Evolutionary conservation across 2,888 invertebrate species (phyloP).

Genomic region (Lysandra bellargus): DNA sequence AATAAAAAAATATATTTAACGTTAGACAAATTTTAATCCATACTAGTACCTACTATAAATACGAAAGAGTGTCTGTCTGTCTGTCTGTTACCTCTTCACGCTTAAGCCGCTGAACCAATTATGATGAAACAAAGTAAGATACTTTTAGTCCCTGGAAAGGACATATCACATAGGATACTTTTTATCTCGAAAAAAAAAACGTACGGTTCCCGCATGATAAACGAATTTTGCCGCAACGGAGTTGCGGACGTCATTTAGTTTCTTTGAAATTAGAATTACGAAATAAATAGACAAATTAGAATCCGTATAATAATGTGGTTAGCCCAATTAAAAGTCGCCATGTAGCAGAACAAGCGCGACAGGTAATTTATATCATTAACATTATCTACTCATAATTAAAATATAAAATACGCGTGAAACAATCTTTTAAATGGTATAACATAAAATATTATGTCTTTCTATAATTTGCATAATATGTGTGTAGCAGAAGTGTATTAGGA

Average conservation of each 20-base stretch:
- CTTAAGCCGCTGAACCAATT: no score
- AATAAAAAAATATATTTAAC: not conserved
- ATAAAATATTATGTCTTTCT: conserved; percentile 10
- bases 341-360: conserved; percentile 14
- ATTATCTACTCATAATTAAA: conserved; percentile 5
- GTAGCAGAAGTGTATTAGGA: not conserved
- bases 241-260: not conserved
- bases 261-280: not conserved
- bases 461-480: conserved; percentile 13
- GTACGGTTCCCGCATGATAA: no score
- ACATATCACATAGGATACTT: no score
- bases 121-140: no score
- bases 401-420: conserved; percentile 14
- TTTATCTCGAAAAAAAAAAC: no score
- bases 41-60: no score
- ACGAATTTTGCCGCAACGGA: no score
- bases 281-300: not conserved
- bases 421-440: conserved; percentile 11
- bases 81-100: no score
- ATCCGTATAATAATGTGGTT: not conserved
- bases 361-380: conserved; percentile 11
- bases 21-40: not conserved
- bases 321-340: not conserved
- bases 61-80: no score
- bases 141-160: no score